Evolutionary conservation across 2,113 vertebrate species (phyloP), one percentile per base, ranked within the genome.

Genomic region (Ardeotis arabs): DNA sequence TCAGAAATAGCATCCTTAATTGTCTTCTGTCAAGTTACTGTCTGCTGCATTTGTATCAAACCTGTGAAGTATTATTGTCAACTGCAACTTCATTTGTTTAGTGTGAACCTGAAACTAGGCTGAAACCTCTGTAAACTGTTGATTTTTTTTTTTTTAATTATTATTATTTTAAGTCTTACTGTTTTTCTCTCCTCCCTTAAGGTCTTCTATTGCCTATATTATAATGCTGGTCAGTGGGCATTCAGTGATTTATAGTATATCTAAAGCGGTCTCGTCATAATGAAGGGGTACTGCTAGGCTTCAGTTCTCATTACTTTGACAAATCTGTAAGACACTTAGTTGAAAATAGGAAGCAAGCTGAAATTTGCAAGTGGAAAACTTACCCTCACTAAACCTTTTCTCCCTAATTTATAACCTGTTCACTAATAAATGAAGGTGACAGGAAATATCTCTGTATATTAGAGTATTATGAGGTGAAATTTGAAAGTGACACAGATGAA

Each of bases 401-500:
- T 69, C 20, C 35, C 74, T 76, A 89, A 78, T 95, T 96, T 95
- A 78, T 87, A 75, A 85, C 49, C 39, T 88, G 10, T 14, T 97
- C 31, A 55, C 49, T 79, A 97, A 86, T 90, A 97, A 97, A 94
- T 76, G 55, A 93, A 89, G 37, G 69, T 95, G 87, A 63, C 86
- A 97, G 96, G 95, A 98, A 97, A 96, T 94, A 93, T 81, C 55
- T 94, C 72, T 86, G 23, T 56, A 44, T 67, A 72, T 96, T 93
- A 86, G 7, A 81, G 64, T 75, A 53, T 16, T 45, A 58, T 69
- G 55, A 90, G 70, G 67, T 78, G 78, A 64, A 94, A 92, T 94
- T 97, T 95, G 18, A 81, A 97, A 97, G 87, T 95, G 96, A 92
- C 82, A 97, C n/a, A 62, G 81, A 83, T 86, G 89, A 98, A 59